A percentile compares a stretch with the other conserved stretches of the same genome.
phyloP scores from a whole-genome alignment of 2,888 invertebrate species.

The Keiferia lycopersicella region DNA sequence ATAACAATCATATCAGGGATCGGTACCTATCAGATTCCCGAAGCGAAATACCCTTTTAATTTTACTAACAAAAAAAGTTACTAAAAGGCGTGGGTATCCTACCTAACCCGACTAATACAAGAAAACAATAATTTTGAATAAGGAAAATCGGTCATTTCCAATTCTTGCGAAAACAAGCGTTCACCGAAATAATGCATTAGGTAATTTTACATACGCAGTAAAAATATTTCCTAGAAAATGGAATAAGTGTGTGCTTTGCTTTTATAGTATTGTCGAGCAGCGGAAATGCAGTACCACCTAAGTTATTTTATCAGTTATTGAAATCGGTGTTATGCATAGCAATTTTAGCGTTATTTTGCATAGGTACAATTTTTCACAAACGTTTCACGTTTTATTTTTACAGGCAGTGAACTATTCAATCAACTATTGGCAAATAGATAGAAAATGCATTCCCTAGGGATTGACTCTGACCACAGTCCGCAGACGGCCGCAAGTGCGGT shows the following conservation, averaged over 20 bases:
- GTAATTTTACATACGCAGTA: not conserved
- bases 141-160: not conserved
- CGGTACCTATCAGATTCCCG: too few species aligned
- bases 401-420: not conserved
- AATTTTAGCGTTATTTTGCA: not conserved
- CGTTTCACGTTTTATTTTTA: too few species aligned
- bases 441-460: not conserved
- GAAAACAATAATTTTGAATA: too few species aligned
- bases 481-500: not conserved
- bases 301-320: not conserved
- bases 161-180: not conserved
- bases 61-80: too few species aligned
- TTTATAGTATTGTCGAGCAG: not conserved
- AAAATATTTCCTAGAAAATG: not conserved
- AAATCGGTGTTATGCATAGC: not conserved
- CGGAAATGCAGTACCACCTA: not conserved
- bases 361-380: too few species aligned
- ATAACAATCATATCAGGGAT: too few species aligned
- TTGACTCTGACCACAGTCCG: not conserved
- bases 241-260: not conserved
- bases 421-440: not conserved
- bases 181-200: not conserved
- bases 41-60: too few species aligned
- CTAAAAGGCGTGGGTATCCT: too few species aligned
- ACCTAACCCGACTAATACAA: too few species aligned